phyloP scores from a whole-genome alignment of 2,888 invertebrate species.

The Sympetrum striolatum region DNA sequence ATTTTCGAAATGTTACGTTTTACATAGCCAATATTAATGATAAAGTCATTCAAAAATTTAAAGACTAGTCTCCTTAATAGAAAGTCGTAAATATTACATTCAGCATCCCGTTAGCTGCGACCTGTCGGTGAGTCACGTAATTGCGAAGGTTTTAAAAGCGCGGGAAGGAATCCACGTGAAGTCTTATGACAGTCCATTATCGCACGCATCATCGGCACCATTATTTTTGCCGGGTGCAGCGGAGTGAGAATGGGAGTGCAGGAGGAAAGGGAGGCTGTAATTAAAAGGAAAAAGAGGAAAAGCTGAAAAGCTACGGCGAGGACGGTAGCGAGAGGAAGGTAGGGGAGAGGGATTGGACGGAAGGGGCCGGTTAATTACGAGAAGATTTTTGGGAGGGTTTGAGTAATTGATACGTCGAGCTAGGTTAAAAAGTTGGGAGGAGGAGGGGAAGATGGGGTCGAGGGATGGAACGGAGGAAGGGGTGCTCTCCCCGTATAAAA shows the following conservation, averaged over 20 bases:
- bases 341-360: neutral
- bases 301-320: neutral
- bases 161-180: too few relatives aligned
- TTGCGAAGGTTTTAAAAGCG: too few relatives aligned
- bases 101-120: too few relatives aligned
- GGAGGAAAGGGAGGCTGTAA: neutral
- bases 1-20: too few relatives aligned
- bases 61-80: too few relatives aligned
- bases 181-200: too few relatives aligned
- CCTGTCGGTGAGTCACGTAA: too few relatives aligned
- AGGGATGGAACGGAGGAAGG: neutral
- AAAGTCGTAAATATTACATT: too few relatives aligned
- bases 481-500: neutral
- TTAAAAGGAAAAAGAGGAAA: neutral
- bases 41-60: too few relatives aligned
- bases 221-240: neutral
- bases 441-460: neutral
- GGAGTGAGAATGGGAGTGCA: neutral
- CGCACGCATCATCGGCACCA: too few relatives aligned
- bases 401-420: slow-evolving; percentile 37
- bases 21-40: too few relatives aligned
- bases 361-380: slow-evolving; percentile 33
- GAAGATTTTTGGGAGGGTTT: slow-evolving; percentile 23
- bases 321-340: neutral
- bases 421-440: slow-evolving; percentile 18